Base-by-base conservation (phyloP, 2,888 invertebrate species). In the Athrips mouffetella region DNA sequence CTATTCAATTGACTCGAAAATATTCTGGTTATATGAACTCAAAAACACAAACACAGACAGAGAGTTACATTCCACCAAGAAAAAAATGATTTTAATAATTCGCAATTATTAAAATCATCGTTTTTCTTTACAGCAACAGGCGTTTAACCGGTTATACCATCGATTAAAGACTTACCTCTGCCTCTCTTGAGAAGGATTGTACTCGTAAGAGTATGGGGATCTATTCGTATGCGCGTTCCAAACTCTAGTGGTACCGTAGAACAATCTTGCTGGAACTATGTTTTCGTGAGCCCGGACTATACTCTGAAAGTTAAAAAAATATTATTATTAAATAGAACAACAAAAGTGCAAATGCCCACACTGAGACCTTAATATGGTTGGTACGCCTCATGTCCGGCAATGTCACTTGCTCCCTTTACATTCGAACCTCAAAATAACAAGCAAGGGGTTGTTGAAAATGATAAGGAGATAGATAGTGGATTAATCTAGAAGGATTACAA, bases 161-260 rank as follows among this genome's bases (percentile, higher is more conserved):
- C 35, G 13, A 18, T 15, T 27, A 27, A 27, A 27, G 27, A 51
- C 64, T 54, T 73, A 94, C 94, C 87, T 90, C 2, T 79, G 85
- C 64, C 91, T 89, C 76, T 96, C 96, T 7, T 89, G 89, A 52
- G 87, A 75, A 0, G 96, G 95, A 69, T 96, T 96, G 46, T 90
- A 82, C 0, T 90, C 64, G 63, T 96, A 96, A 0, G 96, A 92
- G 31, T 90, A 90, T 0, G 96, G 96, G 57, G 96, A 96, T 48
- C 96, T 82, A 75, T 96, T 96, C 62, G 94, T 94, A 67, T 93
- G 94, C 0, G 93, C 93, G 20, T 91, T 89, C 3, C 83, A 56
- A 2, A 96, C 81, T 48, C 89, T 84, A 0, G 92, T 91, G 39
- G 88, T 78, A 2, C 83, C 89, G 52, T 91, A 76, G 68, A 83